A percentile compares a stretch with the other conserved stretches of the same genome.
These are phyloP conservation scores for Raja brachyura DNA, from an alignment of 2,113 vertebrate species.

Conservation along the genomic window DNA sequence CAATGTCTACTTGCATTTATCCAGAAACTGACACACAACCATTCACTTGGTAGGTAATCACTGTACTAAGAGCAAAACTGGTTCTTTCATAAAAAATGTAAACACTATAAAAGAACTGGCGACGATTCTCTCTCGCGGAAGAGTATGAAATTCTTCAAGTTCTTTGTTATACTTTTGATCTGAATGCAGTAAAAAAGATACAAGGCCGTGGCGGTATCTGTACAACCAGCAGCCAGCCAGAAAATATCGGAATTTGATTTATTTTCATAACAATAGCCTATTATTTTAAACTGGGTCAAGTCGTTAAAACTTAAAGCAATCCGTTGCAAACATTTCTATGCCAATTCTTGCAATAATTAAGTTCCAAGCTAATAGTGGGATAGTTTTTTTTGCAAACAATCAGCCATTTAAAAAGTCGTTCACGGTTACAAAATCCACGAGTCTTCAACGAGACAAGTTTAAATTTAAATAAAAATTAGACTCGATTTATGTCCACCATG, in stretches of 20 bases:
- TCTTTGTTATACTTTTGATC: neutral
- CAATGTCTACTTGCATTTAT: neutral
- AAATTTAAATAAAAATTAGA: neutral
- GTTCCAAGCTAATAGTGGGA: neutral
- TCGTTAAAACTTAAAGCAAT: neutral
- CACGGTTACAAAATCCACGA: neutral
- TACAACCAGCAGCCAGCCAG: neutral
- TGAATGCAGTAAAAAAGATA: neutral
- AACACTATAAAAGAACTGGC: neutral
- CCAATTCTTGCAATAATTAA: neutral
- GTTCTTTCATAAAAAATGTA: too few relatives aligned
- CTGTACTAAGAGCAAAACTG: too few relatives aligned
- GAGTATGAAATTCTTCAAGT: neutral
- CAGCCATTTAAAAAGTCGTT: slow-evolving; percentile 12
- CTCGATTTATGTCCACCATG: neutral
- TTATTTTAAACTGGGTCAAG: neutral
- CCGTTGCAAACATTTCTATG: neutral
- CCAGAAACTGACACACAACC: neutral
- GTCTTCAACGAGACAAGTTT: neutral
- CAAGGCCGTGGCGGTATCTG: neutral
- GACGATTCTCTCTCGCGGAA: neutral
- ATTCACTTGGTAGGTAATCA: too few relatives aligned
- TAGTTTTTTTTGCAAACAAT: neutral
- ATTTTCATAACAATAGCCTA: neutral
- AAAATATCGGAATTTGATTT: neutral